phyloP scores from a whole-genome alignment of 1,140 invertebrate genomes.

The Hyles vespertilio region DNA sequence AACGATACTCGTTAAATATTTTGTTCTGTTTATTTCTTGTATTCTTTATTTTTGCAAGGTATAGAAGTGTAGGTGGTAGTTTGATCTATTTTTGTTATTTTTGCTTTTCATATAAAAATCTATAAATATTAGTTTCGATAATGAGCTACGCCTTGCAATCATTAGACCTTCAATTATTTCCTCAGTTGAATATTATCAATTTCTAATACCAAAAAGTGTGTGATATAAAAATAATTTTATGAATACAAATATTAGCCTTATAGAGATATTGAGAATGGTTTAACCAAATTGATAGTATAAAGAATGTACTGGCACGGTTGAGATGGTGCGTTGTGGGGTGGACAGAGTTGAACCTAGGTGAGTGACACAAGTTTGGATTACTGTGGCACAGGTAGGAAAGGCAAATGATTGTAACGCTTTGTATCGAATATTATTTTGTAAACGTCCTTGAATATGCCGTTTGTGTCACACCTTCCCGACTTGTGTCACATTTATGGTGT shows the following conservation, averaged over 20 bases:
- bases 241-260: too few species aligned
- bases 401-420: slow-evolving; percentile 15
- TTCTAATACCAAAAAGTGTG: too few species aligned
- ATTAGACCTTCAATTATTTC: too few species aligned
- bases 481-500: slow-evolving; percentile 62
- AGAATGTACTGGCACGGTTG: neutral
- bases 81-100: too few species aligned
- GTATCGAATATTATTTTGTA: slow-evolving; percentile 12
- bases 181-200: too few species aligned
- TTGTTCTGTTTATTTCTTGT: slow-evolving; percentile 22
- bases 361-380: slow-evolving; percentile 13
- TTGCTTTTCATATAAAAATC: too few species aligned
- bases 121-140: too few species aligned
- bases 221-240: too few species aligned
- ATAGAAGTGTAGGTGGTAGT: too few species aligned
- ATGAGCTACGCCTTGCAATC: too few species aligned
- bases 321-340: neutral
- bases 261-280: too few species aligned
- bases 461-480: slow-evolving; percentile 72
- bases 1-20: slow-evolving; percentile 16
- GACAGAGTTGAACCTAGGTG: neutral
- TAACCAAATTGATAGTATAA: neutral
- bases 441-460: slow-evolving; percentile 22
- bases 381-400: slow-evolving; percentile 74
- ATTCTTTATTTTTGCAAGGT: neutral